Conservation (phyloP, 2,113 vertebrate species). For the Pollimyrus isidori region DNA sequence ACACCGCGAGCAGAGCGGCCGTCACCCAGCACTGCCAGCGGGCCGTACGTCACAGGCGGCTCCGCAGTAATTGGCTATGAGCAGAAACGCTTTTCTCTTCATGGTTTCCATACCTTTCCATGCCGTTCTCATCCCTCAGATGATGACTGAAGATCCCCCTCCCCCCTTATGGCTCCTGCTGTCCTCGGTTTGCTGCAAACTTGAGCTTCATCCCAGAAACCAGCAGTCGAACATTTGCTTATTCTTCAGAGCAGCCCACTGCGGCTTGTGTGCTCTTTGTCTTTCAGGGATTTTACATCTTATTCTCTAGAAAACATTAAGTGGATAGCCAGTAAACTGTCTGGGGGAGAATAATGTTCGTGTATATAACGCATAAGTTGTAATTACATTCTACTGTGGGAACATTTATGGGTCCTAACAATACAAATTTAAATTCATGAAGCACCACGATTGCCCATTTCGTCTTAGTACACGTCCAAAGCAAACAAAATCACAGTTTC, state of each 20-base stretch:
- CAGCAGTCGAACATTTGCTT: not conserved
- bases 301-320: not conserved
- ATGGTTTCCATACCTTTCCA: not conserved
- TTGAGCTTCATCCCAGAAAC: not conserved
- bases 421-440: slow-evolving; percentile 4
- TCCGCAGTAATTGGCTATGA: not conserved
- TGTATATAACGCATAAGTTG: not conserved
- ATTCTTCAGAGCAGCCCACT: not conserved
- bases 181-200: not conserved
- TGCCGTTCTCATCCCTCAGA: not conserved
- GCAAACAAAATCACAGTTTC: slow-evolving; percentile 3
- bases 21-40: not conserved
- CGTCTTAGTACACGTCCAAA: slow-evolving; percentile 3
- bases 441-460: not conserved
- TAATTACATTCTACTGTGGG: not conserved
- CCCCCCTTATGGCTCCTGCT: not conserved
- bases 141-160: not conserved
- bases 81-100: not conserved
- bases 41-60: not conserved
- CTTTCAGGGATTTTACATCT: not conserved
- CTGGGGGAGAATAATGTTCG: not conserved
- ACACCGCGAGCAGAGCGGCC: not conserved
- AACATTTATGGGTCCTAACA: slow-evolving; percentile 4
- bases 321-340: not conserved
- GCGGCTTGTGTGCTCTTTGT: not conserved